Conservation (phyloP, 2,113 vertebrate genomes). For the Misgurnus anguillicaudatus region DNA sequence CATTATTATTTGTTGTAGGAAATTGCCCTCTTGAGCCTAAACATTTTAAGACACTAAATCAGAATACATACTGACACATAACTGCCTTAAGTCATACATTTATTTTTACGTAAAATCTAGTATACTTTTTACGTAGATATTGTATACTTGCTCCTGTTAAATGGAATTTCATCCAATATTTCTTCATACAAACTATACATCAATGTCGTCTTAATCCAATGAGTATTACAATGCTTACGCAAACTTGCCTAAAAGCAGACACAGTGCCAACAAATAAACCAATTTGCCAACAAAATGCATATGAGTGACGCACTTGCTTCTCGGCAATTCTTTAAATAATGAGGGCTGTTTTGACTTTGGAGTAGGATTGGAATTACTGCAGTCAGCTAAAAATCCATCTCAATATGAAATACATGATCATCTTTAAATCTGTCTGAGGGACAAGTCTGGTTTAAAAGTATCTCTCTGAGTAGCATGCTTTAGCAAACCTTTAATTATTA, state of each 20-base stretch:
- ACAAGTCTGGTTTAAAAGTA: not conserved
- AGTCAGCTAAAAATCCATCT: slow-evolving; percentile 18
- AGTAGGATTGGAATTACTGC: not conserved
- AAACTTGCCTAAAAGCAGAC: not conserved
- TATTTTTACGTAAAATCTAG: not conserved
- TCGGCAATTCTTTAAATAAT: not conserved
- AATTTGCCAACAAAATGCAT: slow-evolving; percentile 2
- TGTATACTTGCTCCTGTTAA: not conserved
- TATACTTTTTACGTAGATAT: not conserved
- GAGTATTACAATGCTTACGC: not conserved
- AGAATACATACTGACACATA: slow-evolving; percentile 28
- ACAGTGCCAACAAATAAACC: not conserved
- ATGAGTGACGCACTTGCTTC: not conserved
- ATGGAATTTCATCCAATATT: slow-evolving; percentile 19
- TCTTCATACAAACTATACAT: slow-evolving; percentile 11
- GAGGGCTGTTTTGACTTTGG: not conserved
- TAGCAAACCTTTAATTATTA: not conserved
- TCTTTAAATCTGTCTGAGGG: slow-evolving; percentile 25
- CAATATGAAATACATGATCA: slow-evolving; percentile 1
- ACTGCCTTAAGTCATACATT: not conserved
- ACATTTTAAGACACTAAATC: not conserved
- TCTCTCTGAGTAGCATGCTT: not conserved
- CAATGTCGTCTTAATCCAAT: slow-evolving; percentile 21
- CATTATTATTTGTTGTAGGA: not conserved
- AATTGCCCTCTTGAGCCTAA: not conserved